These are phyloP conservation scores for Cairina moschata DNA, from an alignment of 2,113 vertebrate genomes.

Conservation along the genomic window DNA sequence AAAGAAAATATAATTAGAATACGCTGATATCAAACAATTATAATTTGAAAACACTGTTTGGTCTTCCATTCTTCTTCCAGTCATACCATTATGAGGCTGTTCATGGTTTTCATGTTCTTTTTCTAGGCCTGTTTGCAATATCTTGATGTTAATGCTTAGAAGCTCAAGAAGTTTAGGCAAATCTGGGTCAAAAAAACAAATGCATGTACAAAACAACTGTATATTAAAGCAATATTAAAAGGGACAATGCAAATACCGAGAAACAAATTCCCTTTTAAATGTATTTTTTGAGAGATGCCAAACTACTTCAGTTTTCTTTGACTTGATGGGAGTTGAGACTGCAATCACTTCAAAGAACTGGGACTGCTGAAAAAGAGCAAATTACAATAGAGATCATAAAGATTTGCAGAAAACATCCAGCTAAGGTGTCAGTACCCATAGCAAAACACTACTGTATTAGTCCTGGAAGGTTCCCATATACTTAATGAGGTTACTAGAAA, in stretches of 20 bases:
- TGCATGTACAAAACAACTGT: background rate
- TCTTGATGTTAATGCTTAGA: background rate
- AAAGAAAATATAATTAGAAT: background rate
- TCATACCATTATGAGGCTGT: background rate
- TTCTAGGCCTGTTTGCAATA: background rate
- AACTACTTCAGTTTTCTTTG: background rate
- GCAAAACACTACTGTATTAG: background rate
- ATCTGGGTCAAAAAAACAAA: background rate
- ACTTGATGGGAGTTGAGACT: background rate
- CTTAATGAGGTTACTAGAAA: slow-evolving; percentile 17
- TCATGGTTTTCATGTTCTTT: background rate
- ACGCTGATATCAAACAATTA: background rate
- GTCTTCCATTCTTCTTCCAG: background rate
- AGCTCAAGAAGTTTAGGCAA: background rate
- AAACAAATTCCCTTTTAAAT: background rate
- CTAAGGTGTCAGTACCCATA: background rate
- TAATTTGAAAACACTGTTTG: background rate
- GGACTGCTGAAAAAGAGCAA: slow-evolving; percentile 11
- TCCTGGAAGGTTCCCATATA: background rate
- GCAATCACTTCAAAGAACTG: background rate
- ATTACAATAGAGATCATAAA: background rate
- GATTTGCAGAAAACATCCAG: slow-evolving; percentile 12
- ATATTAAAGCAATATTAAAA: background rate
- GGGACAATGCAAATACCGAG: background rate
- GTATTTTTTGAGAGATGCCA: background rate